A percentile compares a stretch with the other conserved stretches of the same genome.
Evolutionary conservation across 2,113 vertebrate genomes (phyloP).

Genomic region (Nipponia nippon): DNA sequence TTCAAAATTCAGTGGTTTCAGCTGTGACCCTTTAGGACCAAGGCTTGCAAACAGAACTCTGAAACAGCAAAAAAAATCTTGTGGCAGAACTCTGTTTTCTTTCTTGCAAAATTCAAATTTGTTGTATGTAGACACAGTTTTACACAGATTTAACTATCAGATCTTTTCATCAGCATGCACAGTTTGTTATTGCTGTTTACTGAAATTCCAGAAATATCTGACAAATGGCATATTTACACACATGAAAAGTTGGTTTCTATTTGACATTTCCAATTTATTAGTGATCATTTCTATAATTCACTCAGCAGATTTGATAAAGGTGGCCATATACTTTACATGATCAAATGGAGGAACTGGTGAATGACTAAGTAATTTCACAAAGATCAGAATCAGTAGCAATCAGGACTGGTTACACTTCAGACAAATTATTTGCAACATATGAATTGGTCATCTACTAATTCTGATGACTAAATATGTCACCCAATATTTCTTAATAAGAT

Average conservation of each 20-base stretch:
- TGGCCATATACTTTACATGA: neutral
- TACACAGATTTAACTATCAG: neutral
- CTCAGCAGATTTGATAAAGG: neutral
- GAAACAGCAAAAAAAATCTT: neutral
- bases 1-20: neutral
- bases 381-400: neutral
- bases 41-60: neutral
- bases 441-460: neutral
- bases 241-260: neutral
- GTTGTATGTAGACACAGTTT: neutral
- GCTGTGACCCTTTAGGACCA: neutral
- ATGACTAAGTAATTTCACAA: neutral
- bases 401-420: neutral
- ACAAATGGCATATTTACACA: neutral
- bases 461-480: neutral
- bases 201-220: neutral
- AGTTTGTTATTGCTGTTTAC: neutral
- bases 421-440: neutral
- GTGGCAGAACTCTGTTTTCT: neutral
- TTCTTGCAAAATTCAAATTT: neutral
- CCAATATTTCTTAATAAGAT: neutral
- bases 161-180: neutral
- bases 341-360: neutral
- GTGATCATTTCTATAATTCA: neutral
- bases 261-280: neutral